These are phyloP conservation scores for Hypanus sabinus DNA, from an alignment of 2,113 vertebrate species.

Conservation along the genomic window DNA sequence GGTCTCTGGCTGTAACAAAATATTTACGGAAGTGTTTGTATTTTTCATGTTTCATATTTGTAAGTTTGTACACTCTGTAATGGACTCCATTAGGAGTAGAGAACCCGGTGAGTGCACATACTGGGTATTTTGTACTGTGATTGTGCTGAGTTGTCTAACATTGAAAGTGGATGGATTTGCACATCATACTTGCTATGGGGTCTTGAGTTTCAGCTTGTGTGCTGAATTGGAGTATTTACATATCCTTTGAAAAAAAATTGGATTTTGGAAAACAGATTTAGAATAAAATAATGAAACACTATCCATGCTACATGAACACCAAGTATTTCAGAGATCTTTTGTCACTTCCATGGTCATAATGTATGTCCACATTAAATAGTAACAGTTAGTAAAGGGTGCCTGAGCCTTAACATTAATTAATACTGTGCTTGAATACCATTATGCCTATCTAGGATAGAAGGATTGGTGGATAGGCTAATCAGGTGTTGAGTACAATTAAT, in stretches of 20 bases:
- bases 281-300: background rate
- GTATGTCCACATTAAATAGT: background rate
- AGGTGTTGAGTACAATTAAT: background rate
- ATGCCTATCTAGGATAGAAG: too few relatives aligned
- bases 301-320: background rate
- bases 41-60: too few relatives aligned
- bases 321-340: background rate
- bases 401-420: background rate
- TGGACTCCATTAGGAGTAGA: too few relatives aligned
- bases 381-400: background rate
- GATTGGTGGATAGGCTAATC: too few relatives aligned
- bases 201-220: background rate
- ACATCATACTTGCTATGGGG: background rate
- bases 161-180: background rate
- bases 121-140: background rate
- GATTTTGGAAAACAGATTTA: background rate
- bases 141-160: background rate
- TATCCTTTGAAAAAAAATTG: background rate
- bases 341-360: background rate
- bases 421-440: background rate
- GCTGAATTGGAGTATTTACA: background rate
- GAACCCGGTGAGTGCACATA: too few relatives aligned
- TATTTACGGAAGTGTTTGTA: too few relatives aligned
- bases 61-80: too few relatives aligned
- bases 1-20: too few relatives aligned